Evolutionary conservation across 2,888 invertebrate genomes (phyloP).

Genomic region (Drosophila pseudotakahashii): DNA sequence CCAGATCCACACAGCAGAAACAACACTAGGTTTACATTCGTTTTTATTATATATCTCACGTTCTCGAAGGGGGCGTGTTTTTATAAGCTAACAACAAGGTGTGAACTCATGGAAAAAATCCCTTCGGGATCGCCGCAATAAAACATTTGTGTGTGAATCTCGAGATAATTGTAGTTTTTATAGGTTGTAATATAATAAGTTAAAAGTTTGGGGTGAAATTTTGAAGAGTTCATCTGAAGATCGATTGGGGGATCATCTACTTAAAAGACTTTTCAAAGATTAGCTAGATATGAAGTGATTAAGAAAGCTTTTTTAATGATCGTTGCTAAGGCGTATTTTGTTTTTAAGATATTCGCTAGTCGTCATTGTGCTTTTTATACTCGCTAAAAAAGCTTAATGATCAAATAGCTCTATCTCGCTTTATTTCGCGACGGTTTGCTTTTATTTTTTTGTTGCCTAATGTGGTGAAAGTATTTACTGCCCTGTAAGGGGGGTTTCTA

Average conservation of each 20-base stretch:
- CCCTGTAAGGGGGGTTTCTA: no score
- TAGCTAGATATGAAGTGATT: background rate
- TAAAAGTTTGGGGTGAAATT: no score
- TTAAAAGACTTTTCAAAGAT: no score
- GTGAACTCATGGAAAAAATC: constrained; percentile 26
- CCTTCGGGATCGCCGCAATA: constrained; percentile 20
- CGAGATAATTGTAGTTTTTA: background rate
- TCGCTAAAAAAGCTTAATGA: background rate
- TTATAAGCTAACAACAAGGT: constrained; percentile 30
- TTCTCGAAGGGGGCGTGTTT: constrained; percentile 11
- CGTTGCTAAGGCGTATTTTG: background rate
- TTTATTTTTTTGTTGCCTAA: constrained; percentile 2
- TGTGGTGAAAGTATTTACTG: constrained; percentile 13
- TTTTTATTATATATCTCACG: constrained; percentile 27
- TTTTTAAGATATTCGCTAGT: background rate
- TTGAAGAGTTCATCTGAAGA: no score
- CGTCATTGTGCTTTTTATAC: background rate
- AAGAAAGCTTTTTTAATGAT: background rate
- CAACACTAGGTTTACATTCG: constrained; percentile 36
- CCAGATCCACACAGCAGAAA: constrained; percentile 2
- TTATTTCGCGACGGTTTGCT: constrained; percentile 1
- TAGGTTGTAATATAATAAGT: no score
- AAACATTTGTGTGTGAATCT: constrained; percentile 16
- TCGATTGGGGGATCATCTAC: no score
- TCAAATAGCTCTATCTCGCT: background rate